Conservation (phyloP, 2,888 invertebrate genomes). For the Mesochorus sp. region DNA sequence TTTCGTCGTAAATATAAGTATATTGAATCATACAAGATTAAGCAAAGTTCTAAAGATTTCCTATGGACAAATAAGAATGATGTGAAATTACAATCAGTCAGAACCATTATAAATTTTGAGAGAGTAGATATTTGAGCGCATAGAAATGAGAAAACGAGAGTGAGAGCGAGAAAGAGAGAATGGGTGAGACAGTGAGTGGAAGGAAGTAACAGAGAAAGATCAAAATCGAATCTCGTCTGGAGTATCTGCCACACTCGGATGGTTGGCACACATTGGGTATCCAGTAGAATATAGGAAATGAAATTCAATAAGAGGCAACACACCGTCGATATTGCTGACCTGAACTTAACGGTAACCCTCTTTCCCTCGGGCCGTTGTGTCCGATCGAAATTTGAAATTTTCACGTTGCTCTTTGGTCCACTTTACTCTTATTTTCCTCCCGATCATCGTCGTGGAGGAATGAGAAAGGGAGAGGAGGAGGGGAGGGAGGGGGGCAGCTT, state of each 20-base stretch:
- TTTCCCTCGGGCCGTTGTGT: constrained; percentile 17
- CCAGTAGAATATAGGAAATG: constrained; percentile 51
- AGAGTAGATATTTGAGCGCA: too few relatives aligned
- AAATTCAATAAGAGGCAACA: constrained; percentile 73
- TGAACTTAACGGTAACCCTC: constrained; percentile 66
- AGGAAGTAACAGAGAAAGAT: background rate
- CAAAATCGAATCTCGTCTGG: constrained; percentile 13
- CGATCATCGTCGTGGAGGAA: constrained; percentile 30
- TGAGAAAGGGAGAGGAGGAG: too few relatives aligned
- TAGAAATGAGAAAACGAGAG: too few relatives aligned
- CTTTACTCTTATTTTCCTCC: constrained; percentile 36
- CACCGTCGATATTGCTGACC: constrained; percentile 73
- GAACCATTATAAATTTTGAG: too few relatives aligned
- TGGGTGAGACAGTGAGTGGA: background rate
- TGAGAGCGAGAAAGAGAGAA: too few relatives aligned
- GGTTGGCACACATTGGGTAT: constrained; percentile 31
- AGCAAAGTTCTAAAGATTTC: too few relatives aligned
- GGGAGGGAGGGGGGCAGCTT: too few relatives aligned
- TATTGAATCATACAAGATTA: too few relatives aligned
- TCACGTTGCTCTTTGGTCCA: constrained; percentile 21
- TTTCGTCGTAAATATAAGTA: too few relatives aligned
- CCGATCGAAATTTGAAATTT: constrained; percentile 55
- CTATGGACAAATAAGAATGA: too few relatives aligned
- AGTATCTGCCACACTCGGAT: background rate
- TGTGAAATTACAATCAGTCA: too few relatives aligned